Base-by-base conservation (phyloP, 92 coral and sea anemone genomes). In the Palythoa grandiflora region DNA sequence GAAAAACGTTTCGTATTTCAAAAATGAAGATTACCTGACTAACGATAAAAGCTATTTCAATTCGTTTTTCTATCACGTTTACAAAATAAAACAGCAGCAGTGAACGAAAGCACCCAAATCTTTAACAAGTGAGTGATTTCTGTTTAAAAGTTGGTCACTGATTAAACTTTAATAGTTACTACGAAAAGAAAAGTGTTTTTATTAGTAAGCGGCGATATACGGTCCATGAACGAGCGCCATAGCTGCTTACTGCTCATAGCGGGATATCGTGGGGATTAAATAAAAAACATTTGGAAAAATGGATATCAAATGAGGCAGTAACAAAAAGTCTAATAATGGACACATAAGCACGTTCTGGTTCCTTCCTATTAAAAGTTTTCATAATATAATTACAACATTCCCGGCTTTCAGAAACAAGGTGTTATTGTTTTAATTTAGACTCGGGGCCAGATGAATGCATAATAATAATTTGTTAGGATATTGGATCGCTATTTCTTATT, bases 351-450 rank as follows among this genome's bases (percentile, higher is more conserved):
- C 35, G n/a, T 71, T 39, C 63, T 66, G 47, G 75, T 35, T 63
- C 68, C 74, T 81, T 81, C 75, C 74, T 81, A 81, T 81, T 81
- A 81, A 81, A 81, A 68, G 75, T 81, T 81, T 81, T 81, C 86
- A 44, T 66, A 81, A 81, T 81, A 59, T 81, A 81, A 81, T 81
- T 81, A 81, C 75, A 13, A 81, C 52, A 66, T 81, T 81, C 86
- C 86, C 86, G 57, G 75, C 74, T 81, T 81, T 81, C 66, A 81
- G 73, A 81, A 81, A 51, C 44, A 17, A 66, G 86, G 61, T 81
- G 86, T 68, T 81, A 81, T 81, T 81, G 48, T 81, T 81, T 20
- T 81, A 81, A 65, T 81, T 65, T 81, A 81, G 86, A 81, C 86
- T 66, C 44, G 19, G 50, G 74, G 86, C 59, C 86, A 81, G 44